Base-by-base conservation (phyloP, 2,888 invertebrate species). In the Drosophila recens region DNA sequence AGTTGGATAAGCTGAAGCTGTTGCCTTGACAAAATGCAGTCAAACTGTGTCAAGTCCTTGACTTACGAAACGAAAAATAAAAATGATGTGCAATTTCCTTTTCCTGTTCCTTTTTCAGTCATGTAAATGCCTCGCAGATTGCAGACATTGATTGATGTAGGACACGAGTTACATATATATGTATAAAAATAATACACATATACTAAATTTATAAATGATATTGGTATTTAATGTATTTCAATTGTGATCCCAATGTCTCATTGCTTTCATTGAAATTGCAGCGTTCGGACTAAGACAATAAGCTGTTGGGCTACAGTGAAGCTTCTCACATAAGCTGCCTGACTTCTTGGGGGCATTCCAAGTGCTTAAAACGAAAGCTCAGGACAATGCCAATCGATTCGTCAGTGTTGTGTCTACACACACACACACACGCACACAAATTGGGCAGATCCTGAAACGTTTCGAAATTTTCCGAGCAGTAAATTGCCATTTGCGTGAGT, bases 401-500 rank as follows among this genome's bases (percentile, higher is more conserved):
- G 56, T 8, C 33, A 17, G 53, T 42, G 46, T 33, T 46, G 9
- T 52, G 43, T 23, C 15, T 20, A 23, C 9, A 17, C n/a, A n/a
- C n/a, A n/a, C n/a, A n/a, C n/a, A n/a, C n/a, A n/a, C 45, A 30
- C 30, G 49, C 40, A 40, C 53, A 67, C 33, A 62, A 58, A 62
- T 56, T 52, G 51, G 42, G 10, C 13, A 52, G 56, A 38, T 62
- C 40, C 51, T 56, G 54, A 58, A 66, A 70, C 46, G 52, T 63
- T 57, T 53, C 36, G 20, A 70, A 63, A 62, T 57, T 69, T 67
- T 43, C 52, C 59, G 64, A 43, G 62, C 79, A 48, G 56, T 66
- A 71, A 78, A 75, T 67, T 75, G 72, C 33, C 52, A 72, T 72
- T 75, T 79, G 59, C 64, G 67, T 65, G 59, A 62, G 72, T 30